A percentile compares a stretch with the other conserved stretches of the same genome.
These are phyloP conservation scores for Reticulitermes lucifugus DNA, from an alignment of 2,888 invertebrate species.

Conservation along the genomic window DNA sequence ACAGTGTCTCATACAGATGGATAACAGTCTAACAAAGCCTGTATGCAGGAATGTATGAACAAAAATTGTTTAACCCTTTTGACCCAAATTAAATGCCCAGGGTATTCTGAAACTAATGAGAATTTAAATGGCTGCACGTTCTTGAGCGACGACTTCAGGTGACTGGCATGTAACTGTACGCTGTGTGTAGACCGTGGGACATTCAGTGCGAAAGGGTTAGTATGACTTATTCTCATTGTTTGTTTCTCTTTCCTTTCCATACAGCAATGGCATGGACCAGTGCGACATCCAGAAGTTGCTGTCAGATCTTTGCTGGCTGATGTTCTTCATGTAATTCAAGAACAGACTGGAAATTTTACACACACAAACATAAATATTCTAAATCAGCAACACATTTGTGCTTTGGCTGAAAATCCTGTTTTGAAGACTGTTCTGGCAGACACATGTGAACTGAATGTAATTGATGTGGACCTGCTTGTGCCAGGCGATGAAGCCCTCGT, in stretches of 20 bases:
- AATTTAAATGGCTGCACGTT: too few species aligned
- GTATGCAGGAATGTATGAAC: too few species aligned
- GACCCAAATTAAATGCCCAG: too few species aligned
- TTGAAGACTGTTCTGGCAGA: constrained; percentile 57
- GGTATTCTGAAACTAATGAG: too few species aligned
- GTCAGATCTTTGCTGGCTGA: constrained; percentile 47
- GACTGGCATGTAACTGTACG: too few species aligned
- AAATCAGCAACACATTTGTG: neutral
- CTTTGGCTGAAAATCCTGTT: constrained; percentile 51
- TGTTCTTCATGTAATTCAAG: constrained; percentile 32
- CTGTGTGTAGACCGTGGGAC: too few species aligned
- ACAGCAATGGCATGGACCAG: constrained; percentile 44
- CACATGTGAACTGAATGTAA: constrained; percentile 56
- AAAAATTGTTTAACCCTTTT: too few species aligned
- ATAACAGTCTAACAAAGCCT: too few species aligned
- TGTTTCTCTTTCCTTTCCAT: neutral
- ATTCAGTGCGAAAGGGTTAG: too few species aligned
- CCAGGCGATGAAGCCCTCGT: constrained; percentile 60
- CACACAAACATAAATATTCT: neutral
- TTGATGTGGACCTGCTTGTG: constrained; percentile 60
- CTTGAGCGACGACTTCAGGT: too few species aligned
- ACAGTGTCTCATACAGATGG: too few species aligned
- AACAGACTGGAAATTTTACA: neutral
- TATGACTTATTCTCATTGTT: too few species aligned
- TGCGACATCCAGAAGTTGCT: constrained; percentile 49